Evolutionary conservation across 2,797 vertebrate genomes (phyloP).

Genomic region (Chaunax sp.): DNA sequence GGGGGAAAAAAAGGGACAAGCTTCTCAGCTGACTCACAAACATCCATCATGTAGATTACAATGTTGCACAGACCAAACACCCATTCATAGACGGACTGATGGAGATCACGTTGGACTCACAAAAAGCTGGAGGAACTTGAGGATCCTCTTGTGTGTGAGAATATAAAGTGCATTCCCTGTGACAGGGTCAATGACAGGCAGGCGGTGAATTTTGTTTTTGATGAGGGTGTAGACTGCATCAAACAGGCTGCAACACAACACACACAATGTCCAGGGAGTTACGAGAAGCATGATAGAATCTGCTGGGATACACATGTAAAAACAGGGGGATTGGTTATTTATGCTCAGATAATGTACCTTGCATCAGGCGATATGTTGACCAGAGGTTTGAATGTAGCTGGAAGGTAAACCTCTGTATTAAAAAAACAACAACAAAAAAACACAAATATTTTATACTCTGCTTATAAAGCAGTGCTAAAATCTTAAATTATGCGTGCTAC

Average conservation of each 20-base stretch:
- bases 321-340: neutral
- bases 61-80: neutral
- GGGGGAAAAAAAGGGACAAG: neutral
- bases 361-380: constrained; percentile 98
- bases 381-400: constrained; percentile 98
- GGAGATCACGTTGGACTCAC: constrained; percentile 84
- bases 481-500: neutral
- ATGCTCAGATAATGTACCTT: constrained; percentile 82
- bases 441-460: neutral
- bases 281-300: neutral
- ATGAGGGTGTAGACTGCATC: constrained; percentile 99
- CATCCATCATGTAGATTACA: neutral
- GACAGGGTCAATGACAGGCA: constrained; percentile 98
- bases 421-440: constrained; percentile 1
- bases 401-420: constrained; percentile 94
- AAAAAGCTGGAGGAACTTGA: constrained; percentile 99
- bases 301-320: neutral
- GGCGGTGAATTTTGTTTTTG: constrained; percentile 99
- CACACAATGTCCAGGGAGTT: constrained; percentile 6
- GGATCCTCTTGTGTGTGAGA: constrained; percentile 99
- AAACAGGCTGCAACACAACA: constrained; percentile 88
- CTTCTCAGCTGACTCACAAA: neutral
- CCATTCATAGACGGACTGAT: neutral
- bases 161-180: constrained; percentile 99
- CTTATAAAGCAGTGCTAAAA: neutral